phyloP scores from a whole-genome alignment of 2,888 invertebrate species.

The Rhodophaea formosa region DNA sequence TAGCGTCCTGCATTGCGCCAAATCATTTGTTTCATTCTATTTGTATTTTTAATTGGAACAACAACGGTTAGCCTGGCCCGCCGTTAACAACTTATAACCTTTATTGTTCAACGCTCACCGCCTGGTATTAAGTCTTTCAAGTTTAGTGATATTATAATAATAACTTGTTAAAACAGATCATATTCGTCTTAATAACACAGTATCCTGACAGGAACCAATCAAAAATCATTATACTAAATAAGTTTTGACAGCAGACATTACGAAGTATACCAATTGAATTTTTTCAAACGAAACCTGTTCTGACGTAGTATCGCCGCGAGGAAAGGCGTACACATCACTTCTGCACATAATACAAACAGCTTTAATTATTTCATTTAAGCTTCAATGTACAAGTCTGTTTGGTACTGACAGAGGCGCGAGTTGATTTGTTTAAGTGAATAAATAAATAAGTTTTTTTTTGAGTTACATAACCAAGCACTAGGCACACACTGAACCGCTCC shows the following conservation, averaged over 20 bases:
- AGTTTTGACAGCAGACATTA: conserved; percentile 23
- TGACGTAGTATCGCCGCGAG: conserved; percentile 63
- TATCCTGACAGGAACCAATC: not conserved
- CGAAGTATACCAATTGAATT: conserved; percentile 41
- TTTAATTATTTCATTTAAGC: conserved; percentile 30
- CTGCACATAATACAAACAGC: conserved; percentile 48
- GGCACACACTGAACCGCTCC: conserved; percentile 65
- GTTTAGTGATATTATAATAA: not conserved
- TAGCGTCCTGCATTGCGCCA: conserved; percentile 77
- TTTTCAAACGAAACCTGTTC: conserved; percentile 63
- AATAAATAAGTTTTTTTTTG: conserved; percentile 77
- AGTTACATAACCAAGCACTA: conserved; percentile 77
- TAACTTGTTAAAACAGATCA: conserved; percentile 24
- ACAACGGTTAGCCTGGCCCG: conserved; percentile 39
- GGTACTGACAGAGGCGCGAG: conserved; percentile 28
- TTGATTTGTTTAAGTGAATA: conserved; percentile 65
- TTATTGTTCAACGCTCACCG: conserved; percentile 12
- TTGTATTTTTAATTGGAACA: conserved; percentile 64
- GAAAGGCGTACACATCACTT: conserved; percentile 73
- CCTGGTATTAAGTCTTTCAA: not conserved
- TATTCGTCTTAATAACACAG: conserved; percentile 41
- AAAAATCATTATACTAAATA: not conserved
- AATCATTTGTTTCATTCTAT: conserved; percentile 63
- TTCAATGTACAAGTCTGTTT: conserved; percentile 21
- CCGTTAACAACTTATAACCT: conserved; percentile 32